Percentiles rank a stretch among this genome's conserved stretches.
Conservation (phyloP, 1,140 invertebrate species). For the Ectropis grisescens region DNA sequence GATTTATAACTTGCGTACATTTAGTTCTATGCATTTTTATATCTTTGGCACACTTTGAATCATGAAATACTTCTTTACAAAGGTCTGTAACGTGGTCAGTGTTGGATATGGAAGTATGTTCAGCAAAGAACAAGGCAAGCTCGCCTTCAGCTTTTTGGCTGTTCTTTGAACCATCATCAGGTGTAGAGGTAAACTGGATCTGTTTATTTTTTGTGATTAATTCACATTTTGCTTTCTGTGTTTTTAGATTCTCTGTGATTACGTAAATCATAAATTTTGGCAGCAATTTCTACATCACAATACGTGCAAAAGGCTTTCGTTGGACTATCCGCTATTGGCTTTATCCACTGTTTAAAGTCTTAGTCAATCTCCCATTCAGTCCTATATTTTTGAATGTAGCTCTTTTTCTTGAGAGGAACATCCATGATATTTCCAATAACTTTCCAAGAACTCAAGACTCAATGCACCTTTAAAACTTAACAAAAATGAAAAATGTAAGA, state of each 20-base stretch:
- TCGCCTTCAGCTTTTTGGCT: conserved; percentile 7
- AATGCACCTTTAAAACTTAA: no score
- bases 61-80: no score
- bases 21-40: no score
- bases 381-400: not conserved
- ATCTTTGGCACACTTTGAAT: no score
- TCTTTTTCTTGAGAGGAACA: no score
- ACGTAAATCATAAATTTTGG: conserved; percentile 2
- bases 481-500: no score
- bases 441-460: no score
- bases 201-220: no score
- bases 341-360: conserved; percentile 1
- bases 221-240: conserved; percentile 3
- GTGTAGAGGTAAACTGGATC: conserved; percentile 1
- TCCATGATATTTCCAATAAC: no score
- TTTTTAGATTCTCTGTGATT: conserved; percentile 6
- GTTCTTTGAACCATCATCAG: conserved; percentile 1
- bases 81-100: conserved; percentile 1
- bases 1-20: no score
- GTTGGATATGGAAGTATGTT: conserved; percentile 6
- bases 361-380: not conserved
- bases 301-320: conserved; percentile 4
- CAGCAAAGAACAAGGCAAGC: conserved; percentile 7
- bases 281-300: conserved; percentile 1
- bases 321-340: not conserved